Evolutionary conservation across 2,888 invertebrate genomes (phyloP), one percentile per base, ranked within the genome.

Genomic region (Lasioglossum pauxillum): DNA sequence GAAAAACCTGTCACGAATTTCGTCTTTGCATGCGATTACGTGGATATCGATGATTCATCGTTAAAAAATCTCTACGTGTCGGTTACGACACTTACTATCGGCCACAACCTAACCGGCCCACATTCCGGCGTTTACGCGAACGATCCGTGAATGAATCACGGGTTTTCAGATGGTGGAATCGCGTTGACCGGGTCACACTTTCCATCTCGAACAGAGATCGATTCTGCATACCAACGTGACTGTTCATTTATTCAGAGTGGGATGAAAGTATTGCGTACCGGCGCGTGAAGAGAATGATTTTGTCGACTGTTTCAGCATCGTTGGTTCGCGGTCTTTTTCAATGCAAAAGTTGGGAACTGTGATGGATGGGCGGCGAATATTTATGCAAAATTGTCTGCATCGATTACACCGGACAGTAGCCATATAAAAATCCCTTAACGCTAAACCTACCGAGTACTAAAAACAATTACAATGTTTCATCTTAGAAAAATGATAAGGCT

Each of bases 1-100:
- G 14, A 35, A 69, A 71, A 76, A 77, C 74, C 78, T n/a, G 76
- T 78, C 72, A 74, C 82, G 79, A 82, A 78, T 83, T 84, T 85
- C 44, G 78, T 78, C 74, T 78, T 81, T 80, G 72, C 23, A 35
- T 0, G 10, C 49, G 74, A 31, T 35, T 38, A 69, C 73, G 76
- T 27, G 75, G 31, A 27, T 75, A 69, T 67, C 41, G 73, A 46
- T 80, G 89, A 90, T 80, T 90, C 90, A 90, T 76, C 81, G 81
- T 2, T 38, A 64, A 85, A 85, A 82, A 85, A 83, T 80, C 67
- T 71, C 72, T 53, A 44, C 53, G 75, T 12, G n/a, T 12, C 23
- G 73, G 57, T 83, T 78, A 69, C 87, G 38, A 88, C 74, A 84
- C 75, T 87, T 83, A 87, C 86, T 83, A 87, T 75, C 60, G 64